Conservation (phyloP, 1,140 invertebrate species). For the Zeugodacus cucurbitae region DNA sequence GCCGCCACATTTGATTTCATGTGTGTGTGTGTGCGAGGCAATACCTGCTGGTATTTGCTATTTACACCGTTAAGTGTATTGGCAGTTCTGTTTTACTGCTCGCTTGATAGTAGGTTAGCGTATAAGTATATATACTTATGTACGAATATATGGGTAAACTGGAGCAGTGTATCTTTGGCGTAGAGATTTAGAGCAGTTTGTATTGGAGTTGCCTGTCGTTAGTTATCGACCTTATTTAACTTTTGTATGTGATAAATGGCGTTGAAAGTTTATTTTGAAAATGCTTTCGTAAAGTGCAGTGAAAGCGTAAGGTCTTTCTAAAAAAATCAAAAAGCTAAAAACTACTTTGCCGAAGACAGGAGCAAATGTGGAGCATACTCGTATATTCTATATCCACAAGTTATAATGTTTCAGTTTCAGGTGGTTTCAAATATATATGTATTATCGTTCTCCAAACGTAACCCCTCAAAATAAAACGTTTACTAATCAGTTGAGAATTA, state of each 20-base stretch:
- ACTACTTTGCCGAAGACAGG: too few species aligned
- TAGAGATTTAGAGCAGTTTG: constrained; percentile 10
- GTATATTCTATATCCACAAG: too few species aligned
- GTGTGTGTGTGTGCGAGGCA: neutral
- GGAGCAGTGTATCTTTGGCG: neutral
- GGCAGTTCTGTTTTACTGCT: neutral
- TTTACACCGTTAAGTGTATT: constrained; percentile 9
- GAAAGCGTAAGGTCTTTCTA: too few species aligned
- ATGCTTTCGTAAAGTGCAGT: neutral
- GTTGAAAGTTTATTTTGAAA: neutral
- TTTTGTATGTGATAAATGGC: constrained; percentile 31
- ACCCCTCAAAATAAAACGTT: too few species aligned
- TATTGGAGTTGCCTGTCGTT: constrained; percentile 11
- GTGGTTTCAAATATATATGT: too few species aligned
- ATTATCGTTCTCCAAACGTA: too few species aligned
- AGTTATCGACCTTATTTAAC: constrained; percentile 32
- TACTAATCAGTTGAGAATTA: too few species aligned
- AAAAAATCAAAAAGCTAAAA: too few species aligned
- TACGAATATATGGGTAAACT: constrained; percentile 17
- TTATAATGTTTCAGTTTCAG: too few species aligned
- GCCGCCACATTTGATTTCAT: neutral
- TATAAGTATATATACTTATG: too few species aligned
- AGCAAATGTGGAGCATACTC: too few species aligned
- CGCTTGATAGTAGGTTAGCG: neutral
- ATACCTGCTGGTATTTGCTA: neutral